Evolutionary conservation across 1,140 invertebrate species (phyloP), one percentile per base, ranked within the genome.

Genomic region (Drosophila arawakana): DNA sequence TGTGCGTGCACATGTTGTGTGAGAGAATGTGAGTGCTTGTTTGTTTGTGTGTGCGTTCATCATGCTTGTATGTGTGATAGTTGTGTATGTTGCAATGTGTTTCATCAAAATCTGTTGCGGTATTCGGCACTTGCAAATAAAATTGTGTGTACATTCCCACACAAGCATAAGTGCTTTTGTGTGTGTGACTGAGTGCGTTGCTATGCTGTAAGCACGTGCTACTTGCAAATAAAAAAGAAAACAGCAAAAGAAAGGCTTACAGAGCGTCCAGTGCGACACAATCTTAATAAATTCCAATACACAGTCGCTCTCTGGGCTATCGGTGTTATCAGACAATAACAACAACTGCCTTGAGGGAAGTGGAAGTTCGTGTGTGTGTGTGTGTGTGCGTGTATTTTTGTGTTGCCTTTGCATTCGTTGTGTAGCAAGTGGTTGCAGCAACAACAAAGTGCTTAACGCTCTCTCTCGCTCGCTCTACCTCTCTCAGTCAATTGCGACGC

Each of bases 361-460:
- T 67, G 69, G 41, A 54, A 60, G 57, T 59, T 54, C 37, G 21
- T 73, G 15, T 50, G 35, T 11, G 37, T 52, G 35, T 65, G 41
- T 60, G 35, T 65, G 18, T 43, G 15, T 58, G 34, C 8, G 35
- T 18, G 13, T 59, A n/a, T 61, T 39, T 41, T 5, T 61, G 34
- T 61, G 15, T 61, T 69, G 55, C 25, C 34, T 59, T 60, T 30
- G 25, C 25, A 6, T 30, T 35, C 46, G 60, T 50, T 57, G 72
- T 70, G 72, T 74, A 70, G 72, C 72, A 74, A 74, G 72, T 73
- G 71, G 71, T 73, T 73, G 71, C 69, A 72, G 57, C 61, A 72
- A 72, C 61, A 72, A 30, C 25, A 30, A 30, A 71, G 63, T 52
- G 60, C 49, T 47, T 41, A 9, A 35, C 37, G 21, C 15, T 60